Conservation (phyloP, 2,113 vertebrate species). For the Psittacus erithacus region DNA sequence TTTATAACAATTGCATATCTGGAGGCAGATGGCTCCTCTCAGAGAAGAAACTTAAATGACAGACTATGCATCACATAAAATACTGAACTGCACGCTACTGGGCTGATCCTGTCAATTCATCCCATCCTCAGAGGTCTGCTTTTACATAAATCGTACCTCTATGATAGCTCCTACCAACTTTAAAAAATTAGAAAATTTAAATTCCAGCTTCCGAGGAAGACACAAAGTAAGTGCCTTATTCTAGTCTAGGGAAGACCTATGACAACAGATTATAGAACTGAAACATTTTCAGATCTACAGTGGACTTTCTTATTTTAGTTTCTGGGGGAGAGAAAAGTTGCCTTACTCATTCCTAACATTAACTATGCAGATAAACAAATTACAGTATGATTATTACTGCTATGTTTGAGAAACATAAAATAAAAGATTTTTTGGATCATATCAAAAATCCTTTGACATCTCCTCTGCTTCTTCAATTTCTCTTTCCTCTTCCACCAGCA, state of each 20-base stretch:
- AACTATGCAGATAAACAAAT: neutral
- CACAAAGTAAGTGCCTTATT: neutral
- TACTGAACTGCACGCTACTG: fast-evolving
- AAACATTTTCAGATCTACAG: neutral
- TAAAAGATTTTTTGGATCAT: neutral
- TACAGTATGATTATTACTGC: neutral
- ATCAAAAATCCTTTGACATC: neutral
- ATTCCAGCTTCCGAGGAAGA: neutral
- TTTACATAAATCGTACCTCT: neutral
- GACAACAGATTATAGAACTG: neutral
- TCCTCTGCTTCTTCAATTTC: neutral
- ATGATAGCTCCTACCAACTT: neutral
- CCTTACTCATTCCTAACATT: neutral
- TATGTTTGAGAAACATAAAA: neutral
- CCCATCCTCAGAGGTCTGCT: neutral
- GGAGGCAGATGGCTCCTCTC: neutral
- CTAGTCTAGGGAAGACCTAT: neutral
- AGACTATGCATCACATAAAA: neutral
- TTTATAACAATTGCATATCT: neutral
- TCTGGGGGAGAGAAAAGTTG: neutral
- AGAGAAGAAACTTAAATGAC: neutral
- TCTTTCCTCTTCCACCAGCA: neutral
- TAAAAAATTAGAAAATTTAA: neutral
- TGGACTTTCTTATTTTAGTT: neutral
- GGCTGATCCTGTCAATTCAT: neutral